Base-by-base conservation (phyloP, 2,113 vertebrate genomes). In the Brevimyrus niger region DNA sequence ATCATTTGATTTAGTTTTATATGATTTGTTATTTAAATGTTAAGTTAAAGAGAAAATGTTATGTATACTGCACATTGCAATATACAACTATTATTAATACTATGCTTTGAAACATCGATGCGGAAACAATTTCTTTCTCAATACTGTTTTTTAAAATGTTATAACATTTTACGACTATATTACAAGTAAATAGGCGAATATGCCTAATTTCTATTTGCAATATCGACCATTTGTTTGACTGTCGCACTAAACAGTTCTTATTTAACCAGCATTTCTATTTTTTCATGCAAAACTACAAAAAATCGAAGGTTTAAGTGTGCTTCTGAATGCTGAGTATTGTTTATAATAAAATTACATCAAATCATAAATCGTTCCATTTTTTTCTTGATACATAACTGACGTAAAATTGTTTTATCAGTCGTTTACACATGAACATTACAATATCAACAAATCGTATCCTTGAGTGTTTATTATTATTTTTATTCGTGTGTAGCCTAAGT, bases 251-350 rank as follows among this genome's bases (percentile, higher is more conserved):
- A 80, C 76, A 73, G 3, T 90, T 87, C 46, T 10, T 76, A 88
- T 87, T 50, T 58, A 48, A 17, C 38, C 44, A 69, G 47, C 85
- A 89, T 86, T 86, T 31, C 7, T 65, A 65, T 86, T 58, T 89
- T 23, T 86, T 61, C 21, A 53, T 47, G 19, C 86, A 58, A 58
- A 35, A 42, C 50, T 53, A 17, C 19, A 58, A 42, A 38, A 42
- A 80, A 2, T 38, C 35, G 31, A 35, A 58, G 35, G 6, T 17
- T 87, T 58, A 42, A 17, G 7, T 87, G 47, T 88, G 69, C 86
- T 90, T 87, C 48, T 90, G 86, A 90, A 88, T 90, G 76, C 65
- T 90, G 48, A 35, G n/a, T 53, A 73, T 73, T 90, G 86, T 88
- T 90, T 76, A 27, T 58, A 89, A 58, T 31, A 90, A 82, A 89